Evolutionary conservation across 2,113 vertebrate genomes (phyloP).

Genomic region (Gobius niger): DNA sequence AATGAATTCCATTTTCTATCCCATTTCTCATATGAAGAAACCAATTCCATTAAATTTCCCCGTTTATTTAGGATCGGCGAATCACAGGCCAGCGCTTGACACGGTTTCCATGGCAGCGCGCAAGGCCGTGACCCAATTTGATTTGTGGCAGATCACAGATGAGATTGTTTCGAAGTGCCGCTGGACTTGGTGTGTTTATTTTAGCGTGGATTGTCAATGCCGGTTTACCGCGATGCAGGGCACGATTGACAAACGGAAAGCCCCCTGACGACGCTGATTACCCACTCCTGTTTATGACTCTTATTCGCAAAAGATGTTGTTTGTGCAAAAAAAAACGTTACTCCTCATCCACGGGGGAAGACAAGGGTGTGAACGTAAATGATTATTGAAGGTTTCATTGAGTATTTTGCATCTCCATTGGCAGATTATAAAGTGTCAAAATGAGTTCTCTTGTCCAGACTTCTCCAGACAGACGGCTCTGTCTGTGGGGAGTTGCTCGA

Average conservation of each 20-base stretch:
- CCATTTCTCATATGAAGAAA: constrained; percentile 50
- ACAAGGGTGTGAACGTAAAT: background rate
- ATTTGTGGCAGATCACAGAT: constrained; percentile 56
- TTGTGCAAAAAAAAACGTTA: background rate
- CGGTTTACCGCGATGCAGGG: background rate
- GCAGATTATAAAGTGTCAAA: background rate
- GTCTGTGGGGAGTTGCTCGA: too few relatives aligned
- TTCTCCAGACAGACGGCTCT: too few relatives aligned
- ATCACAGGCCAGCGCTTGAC: constrained; percentile 50
- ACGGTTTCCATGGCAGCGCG: constrained; percentile 58
- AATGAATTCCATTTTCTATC: constrained; percentile 55
- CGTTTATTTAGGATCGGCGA: constrained; percentile 50
- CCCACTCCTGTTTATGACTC: background rate
- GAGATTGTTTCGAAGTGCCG: constrained; percentile 22
- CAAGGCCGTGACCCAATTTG: constrained; percentile 61
- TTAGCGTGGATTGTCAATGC: background rate
- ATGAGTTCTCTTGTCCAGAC: too few relatives aligned
- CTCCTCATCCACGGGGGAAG: background rate
- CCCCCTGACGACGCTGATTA: background rate
- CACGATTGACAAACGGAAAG: background rate
- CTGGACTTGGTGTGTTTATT: constrained; percentile 2
- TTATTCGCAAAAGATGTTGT: background rate
- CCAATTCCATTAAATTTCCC: constrained; percentile 56
- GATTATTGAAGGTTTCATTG: background rate
- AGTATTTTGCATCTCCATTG: background rate